A percentile compares a stretch with the other conserved stretches of the same genome.
Conservation (phyloP, 2,113 vertebrate genomes). For the Tapirus terrestris region DNA sequence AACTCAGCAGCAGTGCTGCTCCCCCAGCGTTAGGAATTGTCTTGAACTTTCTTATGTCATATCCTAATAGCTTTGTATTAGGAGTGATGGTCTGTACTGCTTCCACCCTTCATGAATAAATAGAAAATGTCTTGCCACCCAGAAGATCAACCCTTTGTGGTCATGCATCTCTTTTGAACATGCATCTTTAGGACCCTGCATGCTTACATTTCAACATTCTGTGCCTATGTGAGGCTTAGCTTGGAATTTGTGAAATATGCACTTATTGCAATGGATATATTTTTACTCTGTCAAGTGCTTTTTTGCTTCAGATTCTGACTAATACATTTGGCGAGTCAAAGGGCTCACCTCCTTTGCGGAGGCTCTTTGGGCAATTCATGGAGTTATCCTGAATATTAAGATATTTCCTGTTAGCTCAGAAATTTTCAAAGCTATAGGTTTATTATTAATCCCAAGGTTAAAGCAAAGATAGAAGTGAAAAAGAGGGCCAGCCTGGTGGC, state of each 20-base stretch:
- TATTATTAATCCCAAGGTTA: neutral
- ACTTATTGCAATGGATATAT: neutral
- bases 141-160: neutral
- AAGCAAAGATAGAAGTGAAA: neutral
- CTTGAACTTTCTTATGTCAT: slow-evolving; percentile 42
- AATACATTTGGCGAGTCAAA: neutral
- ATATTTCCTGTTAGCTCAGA: neutral
- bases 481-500: neutral
- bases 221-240: neutral
- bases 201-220: neutral
- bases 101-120: slow-evolving; percentile 14
- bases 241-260: neutral
- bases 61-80: slow-evolving; percentile 47
- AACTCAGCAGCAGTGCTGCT: slow-evolving; percentile 30
- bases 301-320: neutral
- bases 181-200: neutral
- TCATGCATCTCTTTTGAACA: neutral
- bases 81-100: neutral
- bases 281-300: neutral
- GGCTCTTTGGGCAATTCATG: neutral
- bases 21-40: slow-evolving; percentile 38
- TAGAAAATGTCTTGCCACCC: slow-evolving; percentile 24
- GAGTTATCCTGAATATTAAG: slow-evolving; percentile 16
- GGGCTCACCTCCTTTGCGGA: neutral
- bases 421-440: neutral